Percentiles rank a stretch among this genome's conserved stretches.
phyloP scores from a whole-genome alignment of 2,113 vertebrate genomes.

The Dipodomys ordii region DNA sequence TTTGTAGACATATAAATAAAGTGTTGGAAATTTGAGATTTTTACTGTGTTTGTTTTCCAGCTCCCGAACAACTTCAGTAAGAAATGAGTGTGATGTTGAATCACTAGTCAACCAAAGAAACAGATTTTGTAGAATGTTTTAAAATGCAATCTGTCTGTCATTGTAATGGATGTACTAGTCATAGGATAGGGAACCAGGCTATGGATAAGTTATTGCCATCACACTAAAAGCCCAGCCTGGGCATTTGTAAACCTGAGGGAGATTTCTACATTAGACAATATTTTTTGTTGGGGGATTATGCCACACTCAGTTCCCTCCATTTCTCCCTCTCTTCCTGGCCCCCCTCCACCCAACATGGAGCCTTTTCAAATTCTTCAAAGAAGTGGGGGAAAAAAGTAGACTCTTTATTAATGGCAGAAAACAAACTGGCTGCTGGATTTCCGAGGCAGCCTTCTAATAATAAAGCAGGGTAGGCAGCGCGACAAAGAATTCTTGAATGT shows the following conservation, averaged over 20 bases:
- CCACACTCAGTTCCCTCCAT: slow-evolving; percentile 84
- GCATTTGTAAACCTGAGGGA: slow-evolving; percentile 84
- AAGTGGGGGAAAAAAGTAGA: slow-evolving; percentile 83
- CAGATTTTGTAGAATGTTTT: slow-evolving; percentile 53
- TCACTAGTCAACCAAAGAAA: slow-evolving; percentile 67
- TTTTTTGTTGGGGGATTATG: slow-evolving; percentile 87
- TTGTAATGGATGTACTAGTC: slow-evolving; percentile 64
- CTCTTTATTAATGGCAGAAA: slow-evolving; percentile 90
- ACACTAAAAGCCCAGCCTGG: slow-evolving; percentile 83
- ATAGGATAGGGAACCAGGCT: slow-evolving; percentile 68
- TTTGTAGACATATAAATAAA: slow-evolving; percentile 60
- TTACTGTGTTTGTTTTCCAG: not conserved
- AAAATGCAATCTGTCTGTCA: slow-evolving; percentile 79
- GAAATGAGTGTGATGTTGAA: slow-evolving; percentile 55
- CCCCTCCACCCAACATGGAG: slow-evolving; percentile 84
- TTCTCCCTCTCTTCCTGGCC: slow-evolving; percentile 84
- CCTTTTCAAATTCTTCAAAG: slow-evolving; percentile 90
- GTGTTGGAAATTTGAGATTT: not conserved
- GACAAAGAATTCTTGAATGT: slow-evolving; percentile 90
- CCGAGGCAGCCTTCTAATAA: slow-evolving; percentile 88
- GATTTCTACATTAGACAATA: slow-evolving; percentile 86
- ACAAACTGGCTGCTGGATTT: slow-evolving; percentile 90
- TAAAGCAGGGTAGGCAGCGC: slow-evolving; percentile 86
- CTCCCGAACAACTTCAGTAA: slow-evolving; percentile 26
- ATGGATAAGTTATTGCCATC: slow-evolving; percentile 82